These are phyloP conservation scores for Rafetus swinhoei DNA, from an alignment of 2,113 vertebrate genomes.

Conservation along the genomic window DNA sequence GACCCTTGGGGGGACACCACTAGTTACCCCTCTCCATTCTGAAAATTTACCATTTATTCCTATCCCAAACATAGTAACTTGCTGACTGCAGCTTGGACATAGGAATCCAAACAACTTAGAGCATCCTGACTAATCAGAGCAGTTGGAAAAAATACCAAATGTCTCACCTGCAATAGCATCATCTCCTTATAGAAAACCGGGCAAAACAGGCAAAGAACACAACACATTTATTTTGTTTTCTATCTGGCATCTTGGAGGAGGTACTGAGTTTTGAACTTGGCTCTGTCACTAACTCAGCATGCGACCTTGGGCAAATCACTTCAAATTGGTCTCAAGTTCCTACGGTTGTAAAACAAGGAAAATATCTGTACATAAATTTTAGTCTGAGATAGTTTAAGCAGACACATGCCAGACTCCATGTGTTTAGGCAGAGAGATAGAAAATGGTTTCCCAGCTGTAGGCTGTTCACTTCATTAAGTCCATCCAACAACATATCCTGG, in stretches of 20 bases:
- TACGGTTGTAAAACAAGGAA: background rate
- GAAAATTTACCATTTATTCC: no score
- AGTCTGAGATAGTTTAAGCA: background rate
- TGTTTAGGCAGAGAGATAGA: background rate
- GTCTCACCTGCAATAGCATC: background rate
- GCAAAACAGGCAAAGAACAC: rapidly evolving
- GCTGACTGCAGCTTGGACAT: background rate
- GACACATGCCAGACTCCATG: background rate
- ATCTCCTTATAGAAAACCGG: background rate
- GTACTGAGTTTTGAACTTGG: rapidly evolving
- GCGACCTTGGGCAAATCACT: background rate
- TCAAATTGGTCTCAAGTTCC: background rate
- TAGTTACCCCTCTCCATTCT: no score
- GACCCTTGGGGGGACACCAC: no score
- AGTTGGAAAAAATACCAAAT: background rate
- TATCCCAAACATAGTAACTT: background rate
- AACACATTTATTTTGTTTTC: background rate
- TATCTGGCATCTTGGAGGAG: background rate
- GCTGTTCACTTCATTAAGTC: background rate
- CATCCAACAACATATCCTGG: rapidly evolving
- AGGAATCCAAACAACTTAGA: background rate
- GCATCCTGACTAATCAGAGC: background rate
- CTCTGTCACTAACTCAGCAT: background rate
- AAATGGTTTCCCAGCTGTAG: background rate
- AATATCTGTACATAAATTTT: background rate